Evolutionary conservation across 2,888 invertebrate species (phyloP), one percentile per base, ranked within the genome.

Genomic region (Drosophila pseudotakahashii): DNA sequence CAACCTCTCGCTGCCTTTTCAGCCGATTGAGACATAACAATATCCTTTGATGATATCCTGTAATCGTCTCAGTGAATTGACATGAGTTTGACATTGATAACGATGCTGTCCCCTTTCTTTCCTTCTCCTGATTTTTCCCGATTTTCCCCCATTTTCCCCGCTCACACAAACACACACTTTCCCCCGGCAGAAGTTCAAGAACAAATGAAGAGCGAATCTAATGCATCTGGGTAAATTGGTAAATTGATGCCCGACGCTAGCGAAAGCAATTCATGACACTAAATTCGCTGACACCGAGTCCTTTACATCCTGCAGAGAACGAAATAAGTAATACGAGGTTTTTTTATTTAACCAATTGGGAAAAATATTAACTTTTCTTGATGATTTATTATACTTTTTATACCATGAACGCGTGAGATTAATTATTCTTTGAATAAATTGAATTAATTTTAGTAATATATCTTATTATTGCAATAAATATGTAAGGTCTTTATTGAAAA

Each of bases 81-180:
- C 81, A 86, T 78, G 78, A 83, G 82, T 84, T 81, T 83, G 84
- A 83, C 83, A 82, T 82, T 79, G 83, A 83, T 83, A 83, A 83
- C 81, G 78, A 80, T 55, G 54, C 62, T 59, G 60, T n/a, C n/a
- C n/a, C n/a, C n/a, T n/a, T n/a, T n/a, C 6, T 19, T 0, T 5
- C 11, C 11, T 11, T 5, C 11, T 19, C 23, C n/a, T 13, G 16
- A 16, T 26, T 44, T 41, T 6, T 26, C 26, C 1, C 26, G 51
- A 19, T 23, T 58, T 41, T 6, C 6, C 26, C 5, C 26, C 39
- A 19, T 23, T 58, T 32, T 42, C n/a, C 39, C 26, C 7, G 5
- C 13, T n/a, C n/a, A n/a, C n/a, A n/a, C n/a, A n/a, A n/a, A n/a
- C n/a, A n/a, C n/a, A n/a, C n/a, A n/a, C n/a, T 37, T 26, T 45